A percentile compares a stretch with the other conserved stretches of the same genome.
These are phyloP conservation scores for Leptoteleia sp. DNA, from an alignment of 1,140 invertebrate genomes.

Conservation along the genomic window DNA sequence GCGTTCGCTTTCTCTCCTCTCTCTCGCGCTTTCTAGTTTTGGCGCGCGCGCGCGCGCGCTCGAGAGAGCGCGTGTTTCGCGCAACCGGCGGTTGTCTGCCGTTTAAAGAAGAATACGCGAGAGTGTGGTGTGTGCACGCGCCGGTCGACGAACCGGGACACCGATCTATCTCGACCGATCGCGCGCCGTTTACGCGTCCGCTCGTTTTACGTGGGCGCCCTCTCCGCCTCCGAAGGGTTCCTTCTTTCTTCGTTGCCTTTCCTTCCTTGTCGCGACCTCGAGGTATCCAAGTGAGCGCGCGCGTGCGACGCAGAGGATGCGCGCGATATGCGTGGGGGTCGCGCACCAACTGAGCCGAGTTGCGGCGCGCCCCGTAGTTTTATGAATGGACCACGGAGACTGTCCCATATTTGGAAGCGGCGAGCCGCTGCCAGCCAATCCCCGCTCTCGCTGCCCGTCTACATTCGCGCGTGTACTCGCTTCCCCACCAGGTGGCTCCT, in stretches of 20 bases:
- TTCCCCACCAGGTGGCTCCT: slow-evolving; percentile 57
- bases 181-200: slow-evolving; percentile 14
- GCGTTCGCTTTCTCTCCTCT: neutral
- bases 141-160: slow-evolving; percentile 52
- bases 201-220: slow-evolving; percentile 24
- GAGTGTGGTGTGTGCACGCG: slow-evolving; percentile 30
- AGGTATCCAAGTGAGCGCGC: slow-evolving; percentile 35
- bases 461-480: slow-evolving; percentile 76
- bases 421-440: slow-evolving; percentile 81
- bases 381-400: slow-evolving; percentile 85
- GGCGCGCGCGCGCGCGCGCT: slow-evolving; percentile 21
- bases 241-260: slow-evolving; percentile 19
- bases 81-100: too few relatives aligned
- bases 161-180: slow-evolving; percentile 36
- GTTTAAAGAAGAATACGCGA: slow-evolving; percentile 40
- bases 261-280: slow-evolving; percentile 45
- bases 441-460: slow-evolving; percentile 71
- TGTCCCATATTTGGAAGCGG: slow-evolving; percentile 83
- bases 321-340: slow-evolving; percentile 79
- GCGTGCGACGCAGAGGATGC: slow-evolving; percentile 73
- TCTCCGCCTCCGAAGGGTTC: slow-evolving; percentile 8
- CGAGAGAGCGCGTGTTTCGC: too few relatives aligned
- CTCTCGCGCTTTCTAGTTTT: neutral
- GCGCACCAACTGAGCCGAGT: slow-evolving; percentile 80
- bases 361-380: slow-evolving; percentile 82